phyloP scores from a whole-genome alignment of 2,888 invertebrate species.

The Anthrax anthrax region DNA sequence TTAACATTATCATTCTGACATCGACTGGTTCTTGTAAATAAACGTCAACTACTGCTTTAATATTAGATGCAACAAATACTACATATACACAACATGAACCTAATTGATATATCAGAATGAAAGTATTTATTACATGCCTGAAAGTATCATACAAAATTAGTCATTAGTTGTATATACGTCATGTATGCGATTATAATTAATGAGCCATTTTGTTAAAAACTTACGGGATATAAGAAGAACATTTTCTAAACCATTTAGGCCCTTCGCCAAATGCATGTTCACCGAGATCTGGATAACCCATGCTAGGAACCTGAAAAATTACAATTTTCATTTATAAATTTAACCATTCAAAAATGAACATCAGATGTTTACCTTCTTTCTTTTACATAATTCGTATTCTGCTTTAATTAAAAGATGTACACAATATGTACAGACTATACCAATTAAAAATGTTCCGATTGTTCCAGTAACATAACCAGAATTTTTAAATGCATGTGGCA shows the following conservation, averaged over 20 bases:
- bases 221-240: constrained; percentile 54
- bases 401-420: constrained; percentile 65
- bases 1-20: constrained; percentile 53
- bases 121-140: constrained; percentile 58
- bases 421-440: constrained; percentile 82
- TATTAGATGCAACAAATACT: constrained; percentile 79
- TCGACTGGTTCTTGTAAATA: constrained; percentile 38
- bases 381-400: constrained; percentile 44
- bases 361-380: constrained; percentile 34
- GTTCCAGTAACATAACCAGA: constrained; percentile 51
- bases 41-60: constrained; percentile 49
- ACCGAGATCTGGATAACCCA: constrained; percentile 71
- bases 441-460: constrained; percentile 69
- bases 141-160: constrained; percentile 12
- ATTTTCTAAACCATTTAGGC: constrained; percentile 46
- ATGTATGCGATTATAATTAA: neutral
- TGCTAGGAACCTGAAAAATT: constrained; percentile 37
- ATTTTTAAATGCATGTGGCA: constrained; percentile 57
- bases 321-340: neutral
- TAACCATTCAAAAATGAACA: neutral
- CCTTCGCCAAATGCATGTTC: constrained; percentile 66
- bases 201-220: constrained; percentile 18
- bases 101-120: constrained; percentile 76
- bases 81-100: constrained; percentile 95
- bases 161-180: neutral